Evolutionary conservation across 2,113 vertebrate species (phyloP).

Genomic region (Peromyscus leucopus): DNA sequence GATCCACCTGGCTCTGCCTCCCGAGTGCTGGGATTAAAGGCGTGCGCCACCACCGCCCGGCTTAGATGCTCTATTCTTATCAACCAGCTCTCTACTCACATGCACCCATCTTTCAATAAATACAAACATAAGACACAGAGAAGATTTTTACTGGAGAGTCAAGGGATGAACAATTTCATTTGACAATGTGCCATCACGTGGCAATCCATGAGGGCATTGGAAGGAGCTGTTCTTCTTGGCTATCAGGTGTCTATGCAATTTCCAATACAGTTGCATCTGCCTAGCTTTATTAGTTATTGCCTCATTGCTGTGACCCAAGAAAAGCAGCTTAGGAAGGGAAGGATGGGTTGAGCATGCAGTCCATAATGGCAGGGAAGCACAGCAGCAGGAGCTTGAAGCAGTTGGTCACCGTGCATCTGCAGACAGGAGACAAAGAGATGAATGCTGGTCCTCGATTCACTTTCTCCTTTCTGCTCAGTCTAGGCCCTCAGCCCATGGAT

Average conservation of each 20-base stretch:
- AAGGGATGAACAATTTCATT: not conserved
- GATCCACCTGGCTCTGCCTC: too few relatives aligned
- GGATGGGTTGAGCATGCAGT: not conserved
- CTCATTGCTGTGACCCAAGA: not conserved
- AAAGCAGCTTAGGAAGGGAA: not conserved
- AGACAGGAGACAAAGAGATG: not conserved
- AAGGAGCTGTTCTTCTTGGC: not conserved
- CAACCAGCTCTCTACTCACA: not conserved
- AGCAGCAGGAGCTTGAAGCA: not conserved
- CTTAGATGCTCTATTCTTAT: not conserved
- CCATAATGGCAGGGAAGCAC: too few relatives aligned
- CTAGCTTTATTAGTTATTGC: not conserved
- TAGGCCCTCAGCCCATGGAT: too few relatives aligned
- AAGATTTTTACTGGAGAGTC: not conserved
- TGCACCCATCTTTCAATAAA: not conserved
- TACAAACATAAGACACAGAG: not conserved
- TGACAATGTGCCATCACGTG: not conserved
- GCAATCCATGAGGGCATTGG: not conserved
- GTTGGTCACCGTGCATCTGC: too few relatives aligned
- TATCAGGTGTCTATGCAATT: not conserved
- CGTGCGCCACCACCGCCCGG: too few relatives aligned
- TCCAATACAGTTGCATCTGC: not conserved
- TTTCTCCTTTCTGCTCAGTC: not conserved
- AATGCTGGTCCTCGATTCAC: too few relatives aligned
- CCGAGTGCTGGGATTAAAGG: too few relatives aligned